A percentile compares a stretch with the other conserved stretches of the same genome.
Evolutionary conservation across 2,797 vertebrate species (phyloP).

Genomic region (Alfaro cultratus): DNA sequence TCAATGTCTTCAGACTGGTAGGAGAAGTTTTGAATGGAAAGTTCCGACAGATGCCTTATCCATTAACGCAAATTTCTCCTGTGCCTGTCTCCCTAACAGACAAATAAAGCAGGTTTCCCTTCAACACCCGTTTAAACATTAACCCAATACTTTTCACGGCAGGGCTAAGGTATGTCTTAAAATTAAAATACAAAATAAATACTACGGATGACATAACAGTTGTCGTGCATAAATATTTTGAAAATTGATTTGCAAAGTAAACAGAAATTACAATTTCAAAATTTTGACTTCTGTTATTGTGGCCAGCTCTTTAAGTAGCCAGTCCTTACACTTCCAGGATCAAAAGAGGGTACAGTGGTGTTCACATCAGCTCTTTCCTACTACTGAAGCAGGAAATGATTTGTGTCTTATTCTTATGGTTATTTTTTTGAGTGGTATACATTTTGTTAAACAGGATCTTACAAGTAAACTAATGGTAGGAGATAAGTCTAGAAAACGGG

Average conservation of each 20-base stretch:
- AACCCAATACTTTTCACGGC: not conserved
- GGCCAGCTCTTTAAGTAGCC: not conserved
- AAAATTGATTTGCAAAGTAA: not conserved
- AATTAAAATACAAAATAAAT: not conserved
- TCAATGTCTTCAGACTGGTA: constrained; percentile 35
- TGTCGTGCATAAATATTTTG: not conserved
- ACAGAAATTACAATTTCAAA: not conserved
- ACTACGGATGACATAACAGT: not conserved
- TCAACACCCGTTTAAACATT: not conserved
- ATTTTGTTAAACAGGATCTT: not conserved
- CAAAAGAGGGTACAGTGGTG: not conserved
- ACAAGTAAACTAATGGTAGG: not conserved
- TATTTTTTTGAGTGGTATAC: not conserved
- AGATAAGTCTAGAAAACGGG: too few relatives aligned
- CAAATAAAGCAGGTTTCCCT: not conserved
- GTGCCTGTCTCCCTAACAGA: not conserved
- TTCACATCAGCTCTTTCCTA: not conserved
- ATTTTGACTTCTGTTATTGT: not conserved
- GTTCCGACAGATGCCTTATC: constrained; percentile 40
- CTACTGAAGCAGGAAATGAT: not conserved
- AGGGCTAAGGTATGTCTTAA: not conserved
- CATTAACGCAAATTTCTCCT: not conserved
- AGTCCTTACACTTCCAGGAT: too few relatives aligned
- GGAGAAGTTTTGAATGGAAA: constrained; percentile 37
- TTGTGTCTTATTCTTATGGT: not conserved